Evolutionary conservation across 1,140 invertebrate species (phyloP).

Genomic region (Lethrus apterus): DNA sequence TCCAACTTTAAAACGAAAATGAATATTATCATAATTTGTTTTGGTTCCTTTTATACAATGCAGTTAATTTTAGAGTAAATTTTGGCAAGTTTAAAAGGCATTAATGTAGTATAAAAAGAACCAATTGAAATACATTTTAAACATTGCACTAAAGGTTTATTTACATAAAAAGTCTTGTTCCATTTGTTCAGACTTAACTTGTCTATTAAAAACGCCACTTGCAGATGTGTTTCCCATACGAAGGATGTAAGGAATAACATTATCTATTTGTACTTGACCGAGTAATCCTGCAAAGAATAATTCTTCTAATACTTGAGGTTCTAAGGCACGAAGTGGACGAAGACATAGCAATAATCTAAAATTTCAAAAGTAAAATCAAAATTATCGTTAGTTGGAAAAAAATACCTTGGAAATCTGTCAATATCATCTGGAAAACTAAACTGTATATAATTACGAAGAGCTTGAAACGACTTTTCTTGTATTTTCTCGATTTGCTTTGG

Average conservation of each 20-base stretch:
- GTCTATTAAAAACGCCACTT: slow-evolving; percentile 15
- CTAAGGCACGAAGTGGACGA: slow-evolving; percentile 68
- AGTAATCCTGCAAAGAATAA: slow-evolving; percentile 88
- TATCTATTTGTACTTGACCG: slow-evolving; percentile 87
- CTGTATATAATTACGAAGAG: slow-evolving; percentile 54
- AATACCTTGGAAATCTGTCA: slow-evolving; percentile 55
- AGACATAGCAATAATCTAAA: slow-evolving; percentile 57
- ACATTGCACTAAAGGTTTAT: slow-evolving; percentile 23
- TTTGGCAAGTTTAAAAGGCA: too few relatives aligned
- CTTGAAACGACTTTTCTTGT: slow-evolving; percentile 67
- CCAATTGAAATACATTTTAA: too few relatives aligned
- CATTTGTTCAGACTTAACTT: slow-evolving; percentile 33
- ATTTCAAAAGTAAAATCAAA: slow-evolving; percentile 7
- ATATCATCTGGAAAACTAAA: slow-evolving; percentile 45
- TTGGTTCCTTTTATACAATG: too few relatives aligned
- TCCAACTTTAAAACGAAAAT: too few relatives aligned
- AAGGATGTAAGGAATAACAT: slow-evolving; percentile 85
- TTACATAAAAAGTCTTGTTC: slow-evolving; percentile 34
- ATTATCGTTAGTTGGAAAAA: slow-evolving; percentile 6
- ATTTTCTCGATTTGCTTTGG: slow-evolving; percentile 51
- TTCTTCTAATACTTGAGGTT: slow-evolving; percentile 77
- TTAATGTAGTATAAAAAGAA: too few relatives aligned
- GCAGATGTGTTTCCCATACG: slow-evolving; percentile 54
- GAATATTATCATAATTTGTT: too few relatives aligned
- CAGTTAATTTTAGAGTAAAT: too few relatives aligned